Base-by-base conservation (phyloP, 2,113 vertebrate species). In the Protobothrops mucrosquamatus region DNA sequence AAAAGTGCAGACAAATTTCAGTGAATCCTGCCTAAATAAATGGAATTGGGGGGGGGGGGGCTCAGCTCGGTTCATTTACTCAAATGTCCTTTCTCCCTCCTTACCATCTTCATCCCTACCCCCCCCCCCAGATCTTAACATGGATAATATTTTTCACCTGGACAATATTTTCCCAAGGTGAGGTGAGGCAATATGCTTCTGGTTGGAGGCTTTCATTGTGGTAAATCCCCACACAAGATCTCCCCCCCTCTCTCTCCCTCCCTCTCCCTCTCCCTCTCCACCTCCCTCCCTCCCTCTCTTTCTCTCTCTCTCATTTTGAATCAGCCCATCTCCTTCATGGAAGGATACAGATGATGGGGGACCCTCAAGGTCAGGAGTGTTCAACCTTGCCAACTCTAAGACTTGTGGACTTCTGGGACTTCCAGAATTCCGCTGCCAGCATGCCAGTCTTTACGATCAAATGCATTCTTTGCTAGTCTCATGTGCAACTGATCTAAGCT, bases 1-100 rank as follows among this genome's bases (percentile, higher is more conserved):
- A 98, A 97, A 98, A 98, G 98, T 98, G 97, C 97, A 98, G 96
- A 96, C 97, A 97, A 98, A 98, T 97, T 97, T 97, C 94, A 96
- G 97, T 96, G 97, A 97, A 97, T 98, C 97, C 97, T 97, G 97
- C 97, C 97, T 97, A 97, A 98, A 98, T 97, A 97, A 97, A 97
- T 93, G 46, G 95, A 26, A 64, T 12, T 51, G 48, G 48, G 1
- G 48, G 48, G 48, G 24, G n/a, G 29, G 91, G 96, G 96, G 95
- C 96, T 96, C 94, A 89, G 95, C 95, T 92, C 34, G 95, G 93
- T 95, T 96, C 96, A 94, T 94, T 95, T 96, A 95, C 95, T 95
- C 23, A 52, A 57, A 94, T 11, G 81, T 95, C 94, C 92, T 59
- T 94, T 0, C 4, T 88, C 61, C 7, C 61, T 43, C 39, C 2